Percentiles rank a stretch among this genome's conserved stretches.
phyloP scores from a whole-genome alignment of 1,140 invertebrate species.

The Lepidurus arcticus region DNA sequence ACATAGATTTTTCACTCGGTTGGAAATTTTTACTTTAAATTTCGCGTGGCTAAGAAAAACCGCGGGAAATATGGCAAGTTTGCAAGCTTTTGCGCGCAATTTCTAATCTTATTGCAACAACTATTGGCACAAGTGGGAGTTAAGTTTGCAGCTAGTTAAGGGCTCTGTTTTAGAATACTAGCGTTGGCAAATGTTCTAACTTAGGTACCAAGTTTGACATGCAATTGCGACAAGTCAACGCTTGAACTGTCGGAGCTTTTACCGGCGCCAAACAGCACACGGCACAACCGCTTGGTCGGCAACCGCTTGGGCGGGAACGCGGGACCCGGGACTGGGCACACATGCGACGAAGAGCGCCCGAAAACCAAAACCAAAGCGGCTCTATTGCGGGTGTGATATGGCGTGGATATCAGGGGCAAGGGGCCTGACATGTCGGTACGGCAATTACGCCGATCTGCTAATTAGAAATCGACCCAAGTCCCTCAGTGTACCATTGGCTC shows the following conservation, averaged over 20 bases:
- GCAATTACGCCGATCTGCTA: constrained; percentile 21
- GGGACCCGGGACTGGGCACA: not conserved
- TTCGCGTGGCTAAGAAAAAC: not conserved
- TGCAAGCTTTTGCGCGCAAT: not conserved
- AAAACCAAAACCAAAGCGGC: not conserved
- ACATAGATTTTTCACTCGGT: too few relatives aligned
- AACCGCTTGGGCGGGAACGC: not conserved
- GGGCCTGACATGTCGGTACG: constrained; percentile 17
- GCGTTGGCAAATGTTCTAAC: not conserved
- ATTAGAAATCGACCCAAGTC: constrained; percentile 19
- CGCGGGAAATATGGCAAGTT: not conserved
- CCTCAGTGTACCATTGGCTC: constrained; percentile 2
- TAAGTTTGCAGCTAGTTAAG: not conserved
- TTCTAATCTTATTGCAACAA: not conserved
- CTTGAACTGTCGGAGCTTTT: not conserved
- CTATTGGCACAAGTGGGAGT: not conserved
- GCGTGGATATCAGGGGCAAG: constrained; percentile 17
- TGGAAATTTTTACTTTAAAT: not conserved
- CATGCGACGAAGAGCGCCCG: too few relatives aligned
- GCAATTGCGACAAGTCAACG: not conserved
- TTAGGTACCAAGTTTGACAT: not conserved
- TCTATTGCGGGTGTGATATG: constrained; percentile 12
- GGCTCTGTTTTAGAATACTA: not conserved
- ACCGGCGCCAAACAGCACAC: not conserved
- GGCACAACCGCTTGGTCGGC: not conserved